Evolutionary conservation across 2,888 invertebrate genomes (phyloP), one percentile per base, ranked within the genome.

Genomic region (Apomyelois bistriatella): DNA sequence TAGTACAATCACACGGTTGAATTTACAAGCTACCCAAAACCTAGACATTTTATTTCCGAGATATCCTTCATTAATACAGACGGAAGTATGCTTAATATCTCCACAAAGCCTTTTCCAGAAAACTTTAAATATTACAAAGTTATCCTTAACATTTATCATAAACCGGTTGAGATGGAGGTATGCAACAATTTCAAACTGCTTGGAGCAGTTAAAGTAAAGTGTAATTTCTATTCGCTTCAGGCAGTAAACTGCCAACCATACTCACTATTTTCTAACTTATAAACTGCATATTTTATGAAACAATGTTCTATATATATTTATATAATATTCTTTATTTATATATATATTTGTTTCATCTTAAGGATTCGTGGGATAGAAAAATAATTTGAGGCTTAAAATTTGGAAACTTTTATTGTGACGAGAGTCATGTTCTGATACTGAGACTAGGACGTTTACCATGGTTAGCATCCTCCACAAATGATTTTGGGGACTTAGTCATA

Each of bases 111-210:
- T 6, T 38, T 16, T 40, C 16, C 40, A n/a, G 22, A 22, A 10
- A 10, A 41, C 22, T 41, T 41, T 10, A 41, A 41, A 22, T 41
- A 22, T 22, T 17, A 16, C 41, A 17, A 22, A 41, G 41, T 41
- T 41, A 41, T 41, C 41, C 22, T 41, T 7, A 41, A 22, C 41
- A 41, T 41, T 41, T 41, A 41, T 41, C 41, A 41, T 41, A 41
- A 41, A 41, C 41, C n/a, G n/a, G n/a, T n/a, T n/a, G n/a, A n/a
- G n/a, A n/a, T 41, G 41, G 17, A 40, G 17, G 40, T 40, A 40
- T 17, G 16, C 38, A 15, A 15, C 38, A 32, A 32, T 32, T 8
- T 32, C 38, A 38, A 38, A 38, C 38, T 15, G 38, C 38, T 32
- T 32, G 32, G 32, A 32, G 32, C 10, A 3, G 32, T 32, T 32